Evolutionary conservation across 2,888 invertebrate genomes (phyloP).

Genomic region (Tuberolachnus salignus): DNA sequence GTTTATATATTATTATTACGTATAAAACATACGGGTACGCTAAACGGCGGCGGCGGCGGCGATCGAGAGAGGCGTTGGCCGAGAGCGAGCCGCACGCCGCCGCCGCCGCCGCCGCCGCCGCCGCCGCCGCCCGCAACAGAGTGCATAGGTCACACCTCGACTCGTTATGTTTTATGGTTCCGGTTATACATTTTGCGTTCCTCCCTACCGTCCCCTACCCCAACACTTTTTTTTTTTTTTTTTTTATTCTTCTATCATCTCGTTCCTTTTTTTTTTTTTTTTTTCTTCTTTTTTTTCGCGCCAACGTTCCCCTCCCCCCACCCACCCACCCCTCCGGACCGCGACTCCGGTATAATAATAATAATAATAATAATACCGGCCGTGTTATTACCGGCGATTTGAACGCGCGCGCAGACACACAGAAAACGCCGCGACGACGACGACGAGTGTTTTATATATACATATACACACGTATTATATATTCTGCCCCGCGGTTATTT

Average conservation of each 20-base stretch:
- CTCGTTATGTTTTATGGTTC: constrained; percentile 56
- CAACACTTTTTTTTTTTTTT: background rate
- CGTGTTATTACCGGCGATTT: background rate
- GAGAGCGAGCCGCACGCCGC: background rate
- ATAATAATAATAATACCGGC: too few relatives aligned
- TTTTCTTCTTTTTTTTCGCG: constrained; percentile 28
- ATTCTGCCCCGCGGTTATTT: background rate
- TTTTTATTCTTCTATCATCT: background rate
- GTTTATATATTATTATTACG: too few relatives aligned
- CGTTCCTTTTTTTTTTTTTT: constrained; percentile 7
- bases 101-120: background rate
- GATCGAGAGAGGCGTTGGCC: constrained; percentile 39
- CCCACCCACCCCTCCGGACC: background rate
- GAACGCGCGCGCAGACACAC: background rate
- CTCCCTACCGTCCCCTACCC: background rate
- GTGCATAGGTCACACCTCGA: constrained; percentile 53
- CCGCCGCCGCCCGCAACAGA: constrained; percentile 23
- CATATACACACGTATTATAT: background rate
- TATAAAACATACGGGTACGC: too few relatives aligned
- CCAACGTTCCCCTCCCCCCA: background rate
- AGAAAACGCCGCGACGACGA: too few relatives aligned
- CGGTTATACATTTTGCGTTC: constrained; percentile 52
- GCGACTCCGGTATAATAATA: constrained; percentile 14
- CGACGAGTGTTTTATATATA: too few relatives aligned
- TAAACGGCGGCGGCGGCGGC: background rate